Evolutionary conservation across 2,888 invertebrate genomes (phyloP), one percentile per base, ranked within the genome.

Genomic region (Biston betularia): DNA sequence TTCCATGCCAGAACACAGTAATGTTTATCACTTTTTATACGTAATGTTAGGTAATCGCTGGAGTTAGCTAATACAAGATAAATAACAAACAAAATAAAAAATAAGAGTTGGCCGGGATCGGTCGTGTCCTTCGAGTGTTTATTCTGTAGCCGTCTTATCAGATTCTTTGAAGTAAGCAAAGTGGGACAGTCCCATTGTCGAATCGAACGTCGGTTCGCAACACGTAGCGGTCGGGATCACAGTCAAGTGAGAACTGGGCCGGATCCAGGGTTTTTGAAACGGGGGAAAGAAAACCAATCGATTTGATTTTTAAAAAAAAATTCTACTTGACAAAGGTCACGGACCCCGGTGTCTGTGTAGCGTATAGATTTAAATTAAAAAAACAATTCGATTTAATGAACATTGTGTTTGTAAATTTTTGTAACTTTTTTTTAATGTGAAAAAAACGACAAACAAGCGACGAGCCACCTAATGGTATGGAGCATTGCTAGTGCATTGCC

Each of bases 121-220:
- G 7, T 49, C 45, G 33, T 42, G 55, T 52, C 56, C 65, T 61
- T 62, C 61, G 40, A 62, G 48, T 66, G 66, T 58, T 66, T 66
- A 45, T 56, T 61, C 50, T 45, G 46, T 52, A 45, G 46, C 61
- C 55, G 12, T 52, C 53, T 62, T 57, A 62, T 62, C 62, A 35
- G 35, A 56, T 65, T 50, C 50, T 66, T 66, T 66, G 62, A 66
- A 57, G 66, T 62, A 57, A 65, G 60, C 60, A 65, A 66, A 66
- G 65, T 65, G 46, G 66, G 66, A 57, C 61, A 44, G 60, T 42
- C 61, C 57, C 34, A 58, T 58, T 66, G 66, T 66, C 62, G 53
- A 62, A 66, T 66, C 53, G 57, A 62, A 66, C 57, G 42, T 14
- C 14, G 35, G 44, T 34, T 42, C 46, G 46, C 48, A 49, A 66